Evolutionary conservation across 2,888 invertebrate species (phyloP), one percentile per base, ranked within the genome.

Genomic region (Polietes domitor): DNA sequence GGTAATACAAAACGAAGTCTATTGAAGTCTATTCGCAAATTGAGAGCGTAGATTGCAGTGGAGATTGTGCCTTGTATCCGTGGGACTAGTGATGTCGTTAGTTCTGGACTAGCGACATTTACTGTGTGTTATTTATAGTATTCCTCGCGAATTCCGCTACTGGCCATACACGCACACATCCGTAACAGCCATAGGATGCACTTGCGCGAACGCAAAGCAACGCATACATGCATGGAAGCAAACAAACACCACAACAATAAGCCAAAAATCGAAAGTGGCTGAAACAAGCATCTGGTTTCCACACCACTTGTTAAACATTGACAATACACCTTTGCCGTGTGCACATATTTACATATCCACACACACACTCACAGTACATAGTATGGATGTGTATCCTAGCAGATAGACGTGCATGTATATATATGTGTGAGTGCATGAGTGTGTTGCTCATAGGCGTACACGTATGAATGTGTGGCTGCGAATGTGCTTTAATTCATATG

Each of bases 281-380:
- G 58, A 24, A 61, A 71, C 24, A 58, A 61, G 47, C 77, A 71
- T 77, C 61, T 50, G 21, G 19, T 77, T 77, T 63, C 70, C 71
- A 70, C 71, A 50, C 43, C 71, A 71, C 10, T 77, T 58, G 71
- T 28, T 77, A 61, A 47, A 71, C 70, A 77, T 58, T 70, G 55
- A 24, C 41, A 55, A 17, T 70, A 19, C 28, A 58, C 55, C 58
- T 70, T 2, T 19, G n/a, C 4, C 43, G 15, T 21, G 58, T 41
- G n/a, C 24, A 73, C 72, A 12, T 24, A 41, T 58, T 17, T 17
- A 32, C 26, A 43, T 24, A 37, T 28, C 28, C 19, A 19, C 37
- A 41, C 19, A n/a, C 37, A 41, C 15, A 73, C 37, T 55, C 24
- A 73, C 21, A 24, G 7, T 37, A n/a, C 15, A 19, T 21, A 58